phyloP scores from a whole-genome alignment of 2,888 invertebrate genomes.

The Ichneumoninae sp. region DNA sequence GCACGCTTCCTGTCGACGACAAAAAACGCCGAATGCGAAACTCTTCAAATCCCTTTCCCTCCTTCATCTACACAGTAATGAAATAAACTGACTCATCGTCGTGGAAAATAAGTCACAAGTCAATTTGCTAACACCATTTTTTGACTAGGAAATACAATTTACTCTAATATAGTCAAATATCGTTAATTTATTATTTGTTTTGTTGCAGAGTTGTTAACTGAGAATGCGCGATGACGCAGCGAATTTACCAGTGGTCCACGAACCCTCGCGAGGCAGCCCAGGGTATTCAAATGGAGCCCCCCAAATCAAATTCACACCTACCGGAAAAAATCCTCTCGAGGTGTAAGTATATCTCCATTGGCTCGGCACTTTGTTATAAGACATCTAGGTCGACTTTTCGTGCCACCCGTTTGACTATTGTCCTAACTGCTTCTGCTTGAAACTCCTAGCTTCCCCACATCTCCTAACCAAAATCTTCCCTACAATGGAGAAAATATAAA shows the following conservation, averaged over 20 bases:
- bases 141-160: neutral
- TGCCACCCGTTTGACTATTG: neutral
- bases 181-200: constrained; percentile 53
- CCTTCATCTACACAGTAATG: neutral
- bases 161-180: neutral
- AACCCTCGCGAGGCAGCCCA: constrained; percentile 81
- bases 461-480: neutral
- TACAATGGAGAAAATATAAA: neutral
- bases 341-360: constrained; percentile 78
- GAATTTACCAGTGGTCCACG: constrained; percentile 83
- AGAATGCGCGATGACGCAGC: constrained; percentile 84
- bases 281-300: constrained; percentile 82
- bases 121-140: neutral
- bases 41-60: neutral
- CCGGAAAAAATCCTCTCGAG: constrained; percentile 82
- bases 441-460: neutral
- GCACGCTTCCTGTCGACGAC: neutral
- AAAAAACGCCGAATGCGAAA: constrained; percentile 26
- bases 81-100: neutral
- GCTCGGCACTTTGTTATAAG: neutral
- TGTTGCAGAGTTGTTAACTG: constrained; percentile 82
- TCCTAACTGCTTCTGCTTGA: constrained; percentile 3
- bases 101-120: neutral
- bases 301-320: constrained; percentile 78
- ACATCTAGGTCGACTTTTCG: neutral